phyloP scores from a whole-genome alignment of 2,113 vertebrate genomes.

The Erythrocebus patas region DNA sequence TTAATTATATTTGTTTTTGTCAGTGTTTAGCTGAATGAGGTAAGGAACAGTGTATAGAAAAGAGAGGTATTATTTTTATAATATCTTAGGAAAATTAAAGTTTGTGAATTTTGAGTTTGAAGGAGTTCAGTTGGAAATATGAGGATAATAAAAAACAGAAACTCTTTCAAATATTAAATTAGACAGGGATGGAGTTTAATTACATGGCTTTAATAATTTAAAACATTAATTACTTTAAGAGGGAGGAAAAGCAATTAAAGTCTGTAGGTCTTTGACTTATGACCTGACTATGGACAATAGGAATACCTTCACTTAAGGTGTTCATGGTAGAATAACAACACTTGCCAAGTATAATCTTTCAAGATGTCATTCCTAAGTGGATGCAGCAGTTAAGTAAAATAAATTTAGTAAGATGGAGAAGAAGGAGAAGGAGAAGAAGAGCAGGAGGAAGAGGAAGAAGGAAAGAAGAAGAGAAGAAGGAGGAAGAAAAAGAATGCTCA shows the following conservation, averaged over 20 bases:
- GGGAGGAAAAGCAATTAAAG: neutral
- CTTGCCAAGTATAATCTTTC: neutral
- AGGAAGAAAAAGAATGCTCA: neutral
- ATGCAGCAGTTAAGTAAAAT: neutral
- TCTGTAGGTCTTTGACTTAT: neutral
- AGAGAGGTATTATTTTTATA: neutral
- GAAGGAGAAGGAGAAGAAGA: neutral
- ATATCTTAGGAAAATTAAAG: neutral
- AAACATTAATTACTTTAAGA: neutral
- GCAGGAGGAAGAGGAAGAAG: neutral
- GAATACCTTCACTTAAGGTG: neutral
- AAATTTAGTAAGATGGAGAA: neutral
- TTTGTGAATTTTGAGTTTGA: slow-evolving; percentile 25
- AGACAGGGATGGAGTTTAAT: neutral
- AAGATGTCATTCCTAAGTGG: neutral
- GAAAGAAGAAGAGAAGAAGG: neutral
- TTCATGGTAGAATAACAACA: neutral
- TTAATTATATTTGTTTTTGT: slow-evolving; percentile 28
- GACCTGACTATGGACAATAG: neutral
- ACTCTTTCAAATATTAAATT: neutral
- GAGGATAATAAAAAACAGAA: neutral
- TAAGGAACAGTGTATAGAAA: neutral
- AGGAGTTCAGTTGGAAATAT: neutral
- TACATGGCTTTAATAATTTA: neutral
- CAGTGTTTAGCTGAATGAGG: neutral